Base-by-base conservation (phyloP, 2,797 vertebrate species). In the Nyctibius grandis region DNA sequence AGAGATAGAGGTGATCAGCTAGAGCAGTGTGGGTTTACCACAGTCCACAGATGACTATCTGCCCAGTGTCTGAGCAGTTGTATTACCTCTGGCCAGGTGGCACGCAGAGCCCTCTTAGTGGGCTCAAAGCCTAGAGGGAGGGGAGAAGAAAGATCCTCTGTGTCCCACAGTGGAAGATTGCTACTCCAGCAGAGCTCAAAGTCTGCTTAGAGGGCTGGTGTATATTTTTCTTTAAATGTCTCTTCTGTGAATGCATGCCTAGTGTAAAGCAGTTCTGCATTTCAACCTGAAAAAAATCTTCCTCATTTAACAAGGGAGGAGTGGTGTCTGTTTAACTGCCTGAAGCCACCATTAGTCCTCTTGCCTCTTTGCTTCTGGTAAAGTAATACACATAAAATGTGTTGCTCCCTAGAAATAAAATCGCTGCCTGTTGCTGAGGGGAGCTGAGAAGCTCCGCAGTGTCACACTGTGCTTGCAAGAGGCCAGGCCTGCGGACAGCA, bases 331-430 rank as follows among this genome's bases (percentile, higher is more conserved):
- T 64, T 88, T 85, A 63, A 53, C 47, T 70, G 48, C 67, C 85
- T 60, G 84, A 81, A 90, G 47, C 50, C 28, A 42, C 64, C 33
- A 34, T 67, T 84, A 88, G 23, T 53, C 31, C 61, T 92, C 36
- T 74, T 72, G 31, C 63, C 34, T 94, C n/a, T 86, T 50, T 73
- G 47, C 54, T 93, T 89, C 76, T 85, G 81, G 34, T 60, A 33
- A 89, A 70, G 42, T 6, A 76, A 31, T 25, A 33, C 11, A 51
- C 26, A 28, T 26, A 26, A 79, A 82, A 89, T 15, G 3, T 38
- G 45, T 79, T 76, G n/a, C 50, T 94, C 56, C 33, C 33, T 44
- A 57, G 77, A 75, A 92, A 88, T 42, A 36, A 68, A 81, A 88
- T 56, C 34, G 38, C 45, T 80, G 63, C 12, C 59, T 81, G 26